These are phyloP conservation scores for Xiphophorus hellerii DNA, from an alignment of 2,113 vertebrate species.

Conservation along the genomic window DNA sequence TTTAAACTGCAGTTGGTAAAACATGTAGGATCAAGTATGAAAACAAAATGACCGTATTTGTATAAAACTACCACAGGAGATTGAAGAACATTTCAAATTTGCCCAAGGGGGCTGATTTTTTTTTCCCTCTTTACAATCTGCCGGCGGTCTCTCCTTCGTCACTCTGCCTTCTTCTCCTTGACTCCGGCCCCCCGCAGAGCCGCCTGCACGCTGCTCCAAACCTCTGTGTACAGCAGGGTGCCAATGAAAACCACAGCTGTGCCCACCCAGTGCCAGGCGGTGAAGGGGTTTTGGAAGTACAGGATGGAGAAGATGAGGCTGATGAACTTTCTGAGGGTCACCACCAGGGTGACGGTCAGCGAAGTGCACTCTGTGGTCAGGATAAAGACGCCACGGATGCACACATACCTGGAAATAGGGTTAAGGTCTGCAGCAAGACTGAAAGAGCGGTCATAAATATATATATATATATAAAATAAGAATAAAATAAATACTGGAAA, in stretches of 20 bases:
- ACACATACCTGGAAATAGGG: constrained; percentile 85
- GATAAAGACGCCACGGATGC: constrained; percentile 94
- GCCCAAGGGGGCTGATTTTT: not conserved
- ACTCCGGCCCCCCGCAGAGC: constrained; percentile 57
- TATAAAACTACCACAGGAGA: constrained; percentile 25
- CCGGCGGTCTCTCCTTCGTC: constrained; percentile 10
- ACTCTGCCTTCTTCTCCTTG: constrained; percentile 80
- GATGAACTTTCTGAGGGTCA: constrained; percentile 95
- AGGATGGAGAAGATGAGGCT: constrained; percentile 98
- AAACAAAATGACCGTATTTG: constrained; percentile 6
- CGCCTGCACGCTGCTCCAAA: constrained; percentile 82
- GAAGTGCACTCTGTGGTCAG: constrained; percentile 96
- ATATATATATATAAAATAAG: too few species aligned
- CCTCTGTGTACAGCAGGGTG: constrained; percentile 92
- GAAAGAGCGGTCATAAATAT: too few species aligned
- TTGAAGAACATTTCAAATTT: constrained; percentile 22
- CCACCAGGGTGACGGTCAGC: constrained; percentile 94
- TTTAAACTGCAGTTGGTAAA: not conserved
- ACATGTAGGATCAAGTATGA: constrained; percentile 9
- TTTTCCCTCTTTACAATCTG: too few species aligned
- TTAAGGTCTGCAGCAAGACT: constrained; percentile 56
- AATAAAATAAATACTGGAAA: not conserved
- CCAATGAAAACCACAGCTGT: constrained; percentile 90
- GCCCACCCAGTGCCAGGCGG: constrained; percentile 94
- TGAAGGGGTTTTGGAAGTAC: constrained; percentile 96